Percentiles rank a stretch among this genome's conserved stretches.
Evolutionary conservation across 2,797 vertebrate species (phyloP).

Genomic region (Sus cebifrons): DNA sequence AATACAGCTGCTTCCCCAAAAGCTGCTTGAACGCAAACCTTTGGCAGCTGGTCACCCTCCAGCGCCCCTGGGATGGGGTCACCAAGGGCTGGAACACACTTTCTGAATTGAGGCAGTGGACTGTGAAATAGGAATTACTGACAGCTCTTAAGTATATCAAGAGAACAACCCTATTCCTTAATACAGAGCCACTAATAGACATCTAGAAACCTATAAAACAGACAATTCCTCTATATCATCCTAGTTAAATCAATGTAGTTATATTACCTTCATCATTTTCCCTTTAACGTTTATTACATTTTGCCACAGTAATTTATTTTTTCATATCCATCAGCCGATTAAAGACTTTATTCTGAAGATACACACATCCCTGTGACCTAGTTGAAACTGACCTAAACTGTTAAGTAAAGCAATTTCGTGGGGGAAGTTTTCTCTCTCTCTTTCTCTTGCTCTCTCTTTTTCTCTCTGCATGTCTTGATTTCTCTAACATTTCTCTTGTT

Average conservation of each 20-base stretch:
- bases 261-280: slow-evolving; percentile 94
- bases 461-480: background rate
- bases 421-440: slow-evolving; percentile 26
- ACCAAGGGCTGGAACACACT: slow-evolving; percentile 87
- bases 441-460: background rate
- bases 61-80: slow-evolving; percentile 89
- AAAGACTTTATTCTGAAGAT: slow-evolving; percentile 93
- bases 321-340: slow-evolving; percentile 92
- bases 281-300: slow-evolving; percentile 94
- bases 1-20: slow-evolving; percentile 79
- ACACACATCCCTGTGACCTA: slow-evolving; percentile 90
- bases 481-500: background rate
- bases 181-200: slow-evolving; percentile 93
- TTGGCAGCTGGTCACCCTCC: slow-evolving; percentile 89
- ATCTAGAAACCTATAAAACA: slow-evolving; percentile 94
- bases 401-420: slow-evolving; percentile 81
- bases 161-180: slow-evolving; percentile 92
- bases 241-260: slow-evolving; percentile 94
- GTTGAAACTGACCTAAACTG: slow-evolving; percentile 89
- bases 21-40: slow-evolving; percentile 73
- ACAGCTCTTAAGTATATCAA: slow-evolving; percentile 93
- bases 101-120: slow-evolving; percentile 91
- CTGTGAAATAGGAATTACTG: slow-evolving; percentile 94
- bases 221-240: slow-evolving; percentile 94
- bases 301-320: slow-evolving; percentile 93